Conservation (phyloP, 2,797 vertebrate species). For the Enteromius viviparus region DNA sequence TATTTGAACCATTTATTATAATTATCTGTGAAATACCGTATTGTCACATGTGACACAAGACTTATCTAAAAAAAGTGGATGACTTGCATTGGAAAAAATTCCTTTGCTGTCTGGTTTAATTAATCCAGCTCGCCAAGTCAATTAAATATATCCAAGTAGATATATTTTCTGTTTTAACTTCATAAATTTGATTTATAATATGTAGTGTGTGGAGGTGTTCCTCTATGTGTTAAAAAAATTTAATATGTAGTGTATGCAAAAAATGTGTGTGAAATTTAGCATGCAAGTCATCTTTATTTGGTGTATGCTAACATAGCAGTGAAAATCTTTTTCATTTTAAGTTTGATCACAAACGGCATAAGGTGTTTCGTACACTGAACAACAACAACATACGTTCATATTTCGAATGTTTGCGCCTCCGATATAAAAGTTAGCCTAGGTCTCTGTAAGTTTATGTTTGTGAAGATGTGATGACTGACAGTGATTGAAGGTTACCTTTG, state of each 20-base stretch:
- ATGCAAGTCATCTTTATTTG: not conserved
- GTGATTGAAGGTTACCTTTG: slow-evolving; percentile 62
- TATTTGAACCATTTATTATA: not conserved
- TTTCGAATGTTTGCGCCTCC: slow-evolving; percentile 4
- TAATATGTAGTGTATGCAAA: not conserved
- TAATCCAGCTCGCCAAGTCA: not conserved
- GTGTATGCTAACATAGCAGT: not conserved
- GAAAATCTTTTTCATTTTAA: not conserved
- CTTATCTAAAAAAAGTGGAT: not conserved
- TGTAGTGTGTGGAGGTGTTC: not conserved
- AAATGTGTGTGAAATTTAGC: not conserved
- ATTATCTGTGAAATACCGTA: not conserved
- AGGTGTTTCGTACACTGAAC: not conserved
- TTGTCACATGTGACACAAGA: not conserved
- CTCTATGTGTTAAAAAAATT: not conserved
- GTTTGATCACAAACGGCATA: not conserved
- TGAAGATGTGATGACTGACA: slow-evolving; percentile 51
- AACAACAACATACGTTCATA: not conserved
- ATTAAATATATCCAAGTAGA: not conserved
- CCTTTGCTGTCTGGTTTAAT: not conserved
- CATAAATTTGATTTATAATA: too few relatives aligned
- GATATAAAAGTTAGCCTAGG: not conserved
- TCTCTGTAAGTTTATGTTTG: slow-evolving; percentile 53
- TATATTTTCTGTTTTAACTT: not conserved
- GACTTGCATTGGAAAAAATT: not conserved